These are phyloP conservation scores for Bemisia tabaci DNA, from an alignment of 1,140 invertebrate species.

Conservation along the genomic window DNA sequence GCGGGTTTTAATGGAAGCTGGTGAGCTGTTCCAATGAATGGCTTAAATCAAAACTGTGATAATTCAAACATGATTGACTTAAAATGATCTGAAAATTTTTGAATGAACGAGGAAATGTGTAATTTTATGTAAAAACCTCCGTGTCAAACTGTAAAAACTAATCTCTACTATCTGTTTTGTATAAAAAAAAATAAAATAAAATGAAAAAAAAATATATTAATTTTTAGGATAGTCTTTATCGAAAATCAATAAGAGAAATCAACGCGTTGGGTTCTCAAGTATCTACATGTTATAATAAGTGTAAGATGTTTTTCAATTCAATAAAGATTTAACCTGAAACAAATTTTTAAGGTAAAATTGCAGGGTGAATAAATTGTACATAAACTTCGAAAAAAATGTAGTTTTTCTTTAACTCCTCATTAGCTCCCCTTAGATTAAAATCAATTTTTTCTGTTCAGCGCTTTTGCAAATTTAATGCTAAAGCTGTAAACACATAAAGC, in stretches of 20 bases:
- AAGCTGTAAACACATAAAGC: no score
- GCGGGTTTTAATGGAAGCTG: no score
- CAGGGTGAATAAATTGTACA: neutral
- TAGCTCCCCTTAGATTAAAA: no score
- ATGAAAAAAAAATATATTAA: neutral
- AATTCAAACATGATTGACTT: neutral
- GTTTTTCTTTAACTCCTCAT: no score
- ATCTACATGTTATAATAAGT: neutral
- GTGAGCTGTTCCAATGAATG: no score
- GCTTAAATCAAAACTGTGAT: neutral
- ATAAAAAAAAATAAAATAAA: neutral
- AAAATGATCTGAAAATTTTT: neutral
- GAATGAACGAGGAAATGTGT: neutral
- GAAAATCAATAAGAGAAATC: no score
- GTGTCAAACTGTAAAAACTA: neutral
- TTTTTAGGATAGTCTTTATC: neutral
- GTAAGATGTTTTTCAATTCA: neutral
- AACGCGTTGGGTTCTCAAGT: neutral
- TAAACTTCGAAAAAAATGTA: neutral
- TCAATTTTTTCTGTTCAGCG: no score
- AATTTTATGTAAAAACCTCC: neutral
- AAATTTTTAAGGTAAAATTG: neutral
- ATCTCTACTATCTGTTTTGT: neutral
- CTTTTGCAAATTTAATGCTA: no score
- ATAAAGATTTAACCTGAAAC: neutral